A percentile compares a stretch with the other conserved stretches of the same genome.
phyloP scores from a whole-genome alignment of 2,113 vertebrate species.

The Cranoglanis bouderius region DNA sequence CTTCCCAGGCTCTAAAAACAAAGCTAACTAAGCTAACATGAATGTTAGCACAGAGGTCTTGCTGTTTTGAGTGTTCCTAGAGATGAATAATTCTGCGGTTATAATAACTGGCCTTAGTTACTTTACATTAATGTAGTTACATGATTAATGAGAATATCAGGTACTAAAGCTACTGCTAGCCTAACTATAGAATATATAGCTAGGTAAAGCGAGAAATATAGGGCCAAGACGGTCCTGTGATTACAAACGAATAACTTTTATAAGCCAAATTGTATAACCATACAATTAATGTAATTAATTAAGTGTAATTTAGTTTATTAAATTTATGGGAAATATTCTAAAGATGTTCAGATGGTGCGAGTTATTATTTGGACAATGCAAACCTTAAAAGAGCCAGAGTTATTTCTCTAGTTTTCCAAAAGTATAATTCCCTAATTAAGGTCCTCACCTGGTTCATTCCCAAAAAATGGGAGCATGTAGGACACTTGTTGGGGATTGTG shows the following conservation, averaged over 20 bases:
- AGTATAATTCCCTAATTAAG: background rate
- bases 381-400: background rate
- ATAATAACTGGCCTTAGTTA: background rate
- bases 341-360: background rate
- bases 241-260: background rate
- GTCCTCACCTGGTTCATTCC: background rate
- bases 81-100: background rate
- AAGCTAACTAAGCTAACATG: background rate
- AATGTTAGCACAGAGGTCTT: background rate
- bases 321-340: background rate
- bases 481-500: constrained; percentile 19
- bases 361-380: background rate
- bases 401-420: background rate
- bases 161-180: background rate
- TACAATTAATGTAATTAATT: background rate
- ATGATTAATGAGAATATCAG: background rate
- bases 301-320: background rate
- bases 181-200: background rate
- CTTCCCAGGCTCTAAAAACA: background rate
- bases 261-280: background rate
- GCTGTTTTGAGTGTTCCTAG: background rate
- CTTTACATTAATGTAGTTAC: background rate
- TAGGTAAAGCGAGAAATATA: background rate
- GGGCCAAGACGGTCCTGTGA: background rate
- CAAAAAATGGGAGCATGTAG: background rate